These are phyloP conservation scores for Macrophya annulata DNA, from an alignment of 2,888 invertebrate species.

Conservation along the genomic window DNA sequence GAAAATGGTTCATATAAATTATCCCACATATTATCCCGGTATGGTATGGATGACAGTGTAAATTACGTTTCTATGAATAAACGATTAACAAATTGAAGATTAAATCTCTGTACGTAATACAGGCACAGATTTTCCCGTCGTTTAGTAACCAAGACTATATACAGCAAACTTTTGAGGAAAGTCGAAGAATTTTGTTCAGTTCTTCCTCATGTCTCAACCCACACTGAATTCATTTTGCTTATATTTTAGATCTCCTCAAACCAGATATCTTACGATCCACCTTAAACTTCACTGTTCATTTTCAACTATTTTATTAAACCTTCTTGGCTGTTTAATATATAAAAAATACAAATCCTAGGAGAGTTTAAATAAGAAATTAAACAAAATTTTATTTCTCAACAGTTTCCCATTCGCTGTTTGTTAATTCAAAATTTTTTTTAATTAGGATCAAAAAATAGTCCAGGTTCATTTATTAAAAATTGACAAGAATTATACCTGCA, in stretches of 20 bases:
- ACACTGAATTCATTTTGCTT: neutral
- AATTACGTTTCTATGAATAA: neutral
- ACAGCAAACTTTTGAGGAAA: neutral
- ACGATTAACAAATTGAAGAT: neutral
- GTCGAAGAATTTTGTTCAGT: neutral
- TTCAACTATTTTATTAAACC: neutral
- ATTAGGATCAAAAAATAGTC: too few species aligned
- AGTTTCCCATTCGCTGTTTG: neutral
- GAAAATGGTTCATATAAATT: neutral
- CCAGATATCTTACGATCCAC: neutral
- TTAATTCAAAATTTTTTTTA: too few species aligned
- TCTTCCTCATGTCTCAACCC: neutral
- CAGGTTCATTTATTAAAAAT: too few species aligned
- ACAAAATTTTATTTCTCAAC: neutral
- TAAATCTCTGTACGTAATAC: neutral
- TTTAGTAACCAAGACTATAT: neutral
- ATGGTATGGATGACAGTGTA: neutral
- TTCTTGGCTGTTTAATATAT: neutral
- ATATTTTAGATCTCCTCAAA: neutral
- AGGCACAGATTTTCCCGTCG: neutral
- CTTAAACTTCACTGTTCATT: neutral
- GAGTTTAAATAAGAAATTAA: neutral
- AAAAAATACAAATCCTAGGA: neutral
- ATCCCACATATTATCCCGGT: neutral
- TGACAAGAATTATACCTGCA: neutral